Conservation (phyloP, 2,113 vertebrate species). For the Myanophis thanlyinensis region DNA sequence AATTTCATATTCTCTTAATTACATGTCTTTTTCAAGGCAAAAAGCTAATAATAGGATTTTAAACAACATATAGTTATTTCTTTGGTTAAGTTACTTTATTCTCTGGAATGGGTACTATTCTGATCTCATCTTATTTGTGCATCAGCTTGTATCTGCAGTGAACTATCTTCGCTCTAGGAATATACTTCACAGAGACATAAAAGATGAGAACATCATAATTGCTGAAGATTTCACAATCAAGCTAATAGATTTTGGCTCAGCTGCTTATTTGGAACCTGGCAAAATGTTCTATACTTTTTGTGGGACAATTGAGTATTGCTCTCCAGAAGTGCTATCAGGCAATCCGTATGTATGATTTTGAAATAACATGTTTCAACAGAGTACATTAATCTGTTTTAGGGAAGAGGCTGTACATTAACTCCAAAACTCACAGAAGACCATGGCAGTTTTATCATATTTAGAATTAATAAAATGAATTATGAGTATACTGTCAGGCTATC, state of each 20-base stretch:
- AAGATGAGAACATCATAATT: slow-evolving; percentile 94
- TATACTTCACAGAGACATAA: slow-evolving; percentile 91
- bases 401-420: background rate
- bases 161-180: slow-evolving; percentile 79
- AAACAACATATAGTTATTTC: background rate
- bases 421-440: background rate
- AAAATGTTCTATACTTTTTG: slow-evolving; percentile 90
- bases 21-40: background rate
- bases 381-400: background rate
- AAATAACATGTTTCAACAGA: background rate
- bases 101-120: background rate
- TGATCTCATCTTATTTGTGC: slow-evolving; percentile 28
- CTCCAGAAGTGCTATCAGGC: slow-evolving; percentile 90
- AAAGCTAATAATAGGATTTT: background rate
- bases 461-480: background rate
- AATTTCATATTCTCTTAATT: background rate
- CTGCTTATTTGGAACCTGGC: slow-evolving; percentile 78
- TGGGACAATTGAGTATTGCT: slow-evolving; percentile 93
- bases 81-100: background rate
- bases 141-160: slow-evolving; percentile 87
- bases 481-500: background rate
- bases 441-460: background rate
- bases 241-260: slow-evolving; percentile 92
- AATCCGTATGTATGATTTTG: slow-evolving; percentile 78
- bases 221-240: slow-evolving; percentile 86